These are phyloP conservation scores for Charina bottae DNA, from an alignment of 2,113 vertebrate species.

Conservation along the genomic window DNA sequence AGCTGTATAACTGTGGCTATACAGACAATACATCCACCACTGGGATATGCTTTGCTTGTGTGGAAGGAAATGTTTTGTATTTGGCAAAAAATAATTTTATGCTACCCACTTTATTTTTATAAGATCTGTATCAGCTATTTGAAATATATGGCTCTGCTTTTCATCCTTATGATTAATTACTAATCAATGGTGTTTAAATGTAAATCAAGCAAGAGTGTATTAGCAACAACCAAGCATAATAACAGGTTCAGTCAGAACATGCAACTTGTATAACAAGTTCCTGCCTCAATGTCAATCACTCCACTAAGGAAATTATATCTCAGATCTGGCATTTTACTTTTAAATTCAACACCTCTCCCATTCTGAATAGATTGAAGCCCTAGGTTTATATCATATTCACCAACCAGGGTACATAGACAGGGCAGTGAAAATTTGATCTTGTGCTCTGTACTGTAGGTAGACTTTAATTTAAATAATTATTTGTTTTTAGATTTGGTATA, in stretches of 20 bases:
- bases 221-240: background rate
- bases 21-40: background rate
- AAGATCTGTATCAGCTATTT: background rate
- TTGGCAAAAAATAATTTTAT: background rate
- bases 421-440: background rate
- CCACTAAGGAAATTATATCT: background rate
- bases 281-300: background rate
- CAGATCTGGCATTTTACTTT: background rate
- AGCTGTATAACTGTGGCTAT: background rate
- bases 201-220: background rate
- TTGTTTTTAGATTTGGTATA: background rate
- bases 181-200: background rate
- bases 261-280: slow-evolving; percentile 16
- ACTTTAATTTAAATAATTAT: background rate
- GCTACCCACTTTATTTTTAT: background rate
- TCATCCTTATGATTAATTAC: background rate
- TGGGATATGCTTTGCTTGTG: background rate
- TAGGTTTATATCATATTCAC: background rate
- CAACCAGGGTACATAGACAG: no score
- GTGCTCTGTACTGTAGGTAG: background rate
- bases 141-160: background rate
- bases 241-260: background rate
- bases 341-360: background rate
- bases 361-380: background rate
- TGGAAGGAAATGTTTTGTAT: background rate